Evolutionary conservation across 2,113 vertebrate genomes (phyloP).

Genomic region (Myotis yumanensis): DNA sequence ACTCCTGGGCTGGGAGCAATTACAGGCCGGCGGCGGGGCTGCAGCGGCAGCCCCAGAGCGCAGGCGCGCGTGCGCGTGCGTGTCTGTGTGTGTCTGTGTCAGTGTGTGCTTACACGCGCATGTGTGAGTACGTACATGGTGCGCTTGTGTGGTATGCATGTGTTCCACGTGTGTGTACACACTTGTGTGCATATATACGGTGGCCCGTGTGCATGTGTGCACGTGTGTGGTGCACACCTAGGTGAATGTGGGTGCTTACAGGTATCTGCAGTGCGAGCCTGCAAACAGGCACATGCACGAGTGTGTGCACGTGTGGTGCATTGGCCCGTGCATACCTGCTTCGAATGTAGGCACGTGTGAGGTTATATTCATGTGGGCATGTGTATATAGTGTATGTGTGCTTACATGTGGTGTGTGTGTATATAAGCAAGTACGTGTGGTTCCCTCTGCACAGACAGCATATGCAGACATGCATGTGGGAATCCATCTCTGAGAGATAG

Average conservation of each 20-base stretch:
- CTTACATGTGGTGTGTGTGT: not conserved
- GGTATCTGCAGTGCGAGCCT: too few relatives aligned
- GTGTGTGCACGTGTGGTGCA: not conserved
- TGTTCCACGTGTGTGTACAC: fast-evolving
- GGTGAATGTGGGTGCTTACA: not conserved
- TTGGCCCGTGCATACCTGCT: fast-evolving
- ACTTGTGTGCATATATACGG: not conserved
- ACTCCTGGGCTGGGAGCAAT: slow-evolving; percentile 80
- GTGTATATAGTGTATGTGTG: not conserved
- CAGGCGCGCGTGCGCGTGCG: not conserved
- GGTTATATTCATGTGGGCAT: too few relatives aligned
- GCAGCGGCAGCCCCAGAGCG: not conserved
- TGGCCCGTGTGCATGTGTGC: not conserved
- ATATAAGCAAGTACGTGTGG: too few relatives aligned
- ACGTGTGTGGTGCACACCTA: not conserved
- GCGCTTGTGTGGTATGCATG: not conserved
- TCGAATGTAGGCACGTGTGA: not conserved
- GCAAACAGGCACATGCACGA: not conserved
- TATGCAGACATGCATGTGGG: not conserved
- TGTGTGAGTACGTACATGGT: fast-evolving
- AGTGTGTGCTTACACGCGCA: fast-evolving
- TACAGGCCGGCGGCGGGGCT: slow-evolving; percentile 29
- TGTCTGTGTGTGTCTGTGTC: not conserved
- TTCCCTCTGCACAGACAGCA: too few relatives aligned
- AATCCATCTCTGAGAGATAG: not conserved